phyloP scores from a whole-genome alignment of 2,797 vertebrate genomes.

The Myiothlypis chrysogaster region DNA sequence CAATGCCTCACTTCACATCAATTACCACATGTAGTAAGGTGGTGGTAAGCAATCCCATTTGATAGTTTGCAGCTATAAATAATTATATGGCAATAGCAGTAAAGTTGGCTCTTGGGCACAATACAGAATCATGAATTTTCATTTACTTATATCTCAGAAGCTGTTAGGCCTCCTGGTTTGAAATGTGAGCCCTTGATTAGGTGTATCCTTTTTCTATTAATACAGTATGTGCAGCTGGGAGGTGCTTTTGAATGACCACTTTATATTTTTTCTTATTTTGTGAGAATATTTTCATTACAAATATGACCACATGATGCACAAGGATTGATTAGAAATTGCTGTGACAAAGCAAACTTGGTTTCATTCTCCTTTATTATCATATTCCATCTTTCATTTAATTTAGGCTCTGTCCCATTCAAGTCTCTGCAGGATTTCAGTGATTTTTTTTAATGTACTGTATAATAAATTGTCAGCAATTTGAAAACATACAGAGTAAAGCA shows the following conservation, averaged over 20 bases:
- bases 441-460: not conserved
- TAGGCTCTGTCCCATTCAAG: not conserved
- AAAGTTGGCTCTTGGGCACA: slow-evolving; percentile 74
- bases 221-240: not conserved
- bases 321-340: not conserved
- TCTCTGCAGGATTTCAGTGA: not conserved
- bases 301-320: not conserved
- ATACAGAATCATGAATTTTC: slow-evolving; percentile 74
- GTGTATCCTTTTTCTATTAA: slow-evolving; percentile 24
- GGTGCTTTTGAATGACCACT: not conserved
- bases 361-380: not conserved
- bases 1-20: slow-evolving; percentile 88
- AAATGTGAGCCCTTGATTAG: slow-evolving; percentile 36
- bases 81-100: slow-evolving; percentile 78
- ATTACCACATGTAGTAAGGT: slow-evolving; percentile 90
- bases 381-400: not conserved
- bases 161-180: slow-evolving; percentile 51
- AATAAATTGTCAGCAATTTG: not conserved
- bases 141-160: slow-evolving; percentile 69
- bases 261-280: not conserved
- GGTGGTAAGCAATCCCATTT: slow-evolving; percentile 82
- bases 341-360: not conserved
- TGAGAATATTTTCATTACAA: slow-evolving; percentile 2
- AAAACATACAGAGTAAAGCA: not conserved
- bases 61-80: slow-evolving; percentile 88